phyloP scores from a whole-genome alignment of 2,797 vertebrate genomes.

The Leptatherina wallacei region DNA sequence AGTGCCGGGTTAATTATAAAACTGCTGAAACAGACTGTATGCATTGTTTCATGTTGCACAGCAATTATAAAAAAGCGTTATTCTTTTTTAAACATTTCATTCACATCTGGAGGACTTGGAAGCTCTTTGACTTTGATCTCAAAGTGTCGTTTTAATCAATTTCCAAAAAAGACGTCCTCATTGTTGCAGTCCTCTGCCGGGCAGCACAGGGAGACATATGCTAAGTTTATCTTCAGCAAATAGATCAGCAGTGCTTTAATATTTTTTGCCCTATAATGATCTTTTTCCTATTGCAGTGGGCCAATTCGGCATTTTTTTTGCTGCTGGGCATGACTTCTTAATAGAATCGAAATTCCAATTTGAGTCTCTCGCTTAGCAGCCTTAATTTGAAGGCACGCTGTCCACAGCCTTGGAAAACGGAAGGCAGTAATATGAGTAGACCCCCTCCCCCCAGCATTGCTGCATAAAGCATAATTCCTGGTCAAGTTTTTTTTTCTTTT shows the following conservation, averaged over 20 bases:
- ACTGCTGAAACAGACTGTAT: constrained; percentile 74
- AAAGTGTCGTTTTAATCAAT: constrained; percentile 81
- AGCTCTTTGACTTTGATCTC: constrained; percentile 79
- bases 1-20: constrained; percentile 78
- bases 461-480: constrained; percentile 75
- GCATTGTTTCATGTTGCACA: constrained; percentile 74
- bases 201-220: constrained; percentile 79
- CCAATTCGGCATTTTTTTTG: constrained; percentile 82
- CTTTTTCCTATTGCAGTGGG: constrained; percentile 76
- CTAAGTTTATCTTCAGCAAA: constrained; percentile 84
- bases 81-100: constrained; percentile 77
- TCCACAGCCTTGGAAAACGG: constrained; percentile 74
- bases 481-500: constrained; percentile 53
- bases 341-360: constrained; percentile 86
- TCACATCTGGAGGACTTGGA: constrained; percentile 68
- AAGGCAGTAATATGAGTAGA: constrained; percentile 77
- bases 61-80: constrained; percentile 72
- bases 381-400: constrained; percentile 83
- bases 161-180: constrained; percentile 77
- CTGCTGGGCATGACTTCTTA: constrained; percentile 83
- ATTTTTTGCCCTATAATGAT: constrained; percentile 81
- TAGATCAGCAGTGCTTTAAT: constrained; percentile 81
- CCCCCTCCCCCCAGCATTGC: constrained; percentile 71
- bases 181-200: constrained; percentile 71
- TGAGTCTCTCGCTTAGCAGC: constrained; percentile 80